A percentile compares a stretch with the other conserved stretches of the same genome.
These are phyloP conservation scores for Lordiphosa clarofinis DNA, from an alignment of 1,140 invertebrate genomes.

Conservation along the genomic window DNA sequence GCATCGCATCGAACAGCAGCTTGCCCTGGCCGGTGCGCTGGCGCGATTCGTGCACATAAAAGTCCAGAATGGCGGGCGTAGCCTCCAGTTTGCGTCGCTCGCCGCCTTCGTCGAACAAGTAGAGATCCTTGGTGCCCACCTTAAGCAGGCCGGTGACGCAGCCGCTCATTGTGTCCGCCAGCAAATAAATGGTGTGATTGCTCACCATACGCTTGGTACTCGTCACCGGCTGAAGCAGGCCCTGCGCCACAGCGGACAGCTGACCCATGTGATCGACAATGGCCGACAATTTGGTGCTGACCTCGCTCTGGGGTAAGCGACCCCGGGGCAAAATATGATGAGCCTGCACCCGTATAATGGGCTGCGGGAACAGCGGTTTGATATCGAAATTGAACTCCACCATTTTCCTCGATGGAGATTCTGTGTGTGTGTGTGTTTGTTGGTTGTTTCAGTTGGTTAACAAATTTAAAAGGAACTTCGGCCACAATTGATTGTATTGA, in stretches of 20 bases:
- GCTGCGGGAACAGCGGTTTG: constrained; percentile 10
- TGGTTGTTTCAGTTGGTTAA: too few relatives aligned
- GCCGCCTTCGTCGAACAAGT: constrained; percentile 86
- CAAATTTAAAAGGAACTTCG: background rate
- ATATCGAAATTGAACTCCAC: constrained; percentile 40
- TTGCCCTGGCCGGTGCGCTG: constrained; percentile 90
- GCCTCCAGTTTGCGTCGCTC: constrained; percentile 83
- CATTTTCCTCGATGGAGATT: constrained; percentile 13
- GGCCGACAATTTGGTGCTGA: background rate
- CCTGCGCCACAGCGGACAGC: constrained; percentile 33
- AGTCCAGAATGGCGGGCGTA: constrained; percentile 90
- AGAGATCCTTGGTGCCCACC: constrained; percentile 90
- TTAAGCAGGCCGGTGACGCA: constrained; percentile 90
- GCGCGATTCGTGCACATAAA: constrained; percentile 88
- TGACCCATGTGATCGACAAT: constrained; percentile 29
- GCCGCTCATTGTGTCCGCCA: constrained; percentile 78
- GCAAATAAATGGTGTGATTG: constrained; percentile 31
- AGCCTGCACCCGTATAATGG: constrained; percentile 24
- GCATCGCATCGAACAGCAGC: constrained; percentile 88
- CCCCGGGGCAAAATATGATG: constrained; percentile 1
- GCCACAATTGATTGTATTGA: background rate
- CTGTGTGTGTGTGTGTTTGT: background rate
- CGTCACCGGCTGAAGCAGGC: constrained; percentile 19
- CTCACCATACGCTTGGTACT: background rate
- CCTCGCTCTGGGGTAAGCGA: background rate